These are phyloP conservation scores for Homalodisca vitripennis DNA, from an alignment of 1,140 invertebrate species.

Conservation along the genomic window DNA sequence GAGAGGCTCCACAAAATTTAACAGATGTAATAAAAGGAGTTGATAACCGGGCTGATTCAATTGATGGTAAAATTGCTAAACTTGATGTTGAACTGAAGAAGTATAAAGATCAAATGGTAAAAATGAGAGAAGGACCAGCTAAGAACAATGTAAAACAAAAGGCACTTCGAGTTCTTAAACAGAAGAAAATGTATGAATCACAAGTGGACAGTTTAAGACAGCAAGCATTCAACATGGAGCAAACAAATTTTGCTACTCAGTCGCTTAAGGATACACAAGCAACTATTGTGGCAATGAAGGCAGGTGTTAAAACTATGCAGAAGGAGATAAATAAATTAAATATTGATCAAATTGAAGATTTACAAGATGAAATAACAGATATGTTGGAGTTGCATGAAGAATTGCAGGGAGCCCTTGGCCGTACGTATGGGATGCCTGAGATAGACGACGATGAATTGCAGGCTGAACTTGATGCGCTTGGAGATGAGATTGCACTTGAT, in stretches of 20 bases:
- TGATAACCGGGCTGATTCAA: conserved; percentile 86
- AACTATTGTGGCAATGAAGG: conserved; percentile 95
- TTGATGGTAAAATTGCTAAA: conserved; percentile 93
- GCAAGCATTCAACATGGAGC: conserved; percentile 99
- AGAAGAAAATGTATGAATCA: conserved; percentile 96
- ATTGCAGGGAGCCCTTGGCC: conserved; percentile 94
- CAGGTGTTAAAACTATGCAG: conserved; percentile 97
- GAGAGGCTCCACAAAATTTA: background rate
- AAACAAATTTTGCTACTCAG: conserved; percentile 97
- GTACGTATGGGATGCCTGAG: conserved; percentile 96
- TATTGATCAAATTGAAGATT: conserved; percentile 97
- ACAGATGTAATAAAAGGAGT: conserved; percentile 51
- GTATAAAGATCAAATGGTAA: conserved; percentile 98
- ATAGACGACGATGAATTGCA: conserved; percentile 98
- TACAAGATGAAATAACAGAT: conserved; percentile 98
- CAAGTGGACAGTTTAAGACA: conserved; percentile 90
- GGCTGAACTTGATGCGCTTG: conserved; percentile 94
- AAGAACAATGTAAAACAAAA: conserved; percentile 95
- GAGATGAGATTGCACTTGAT: conserved; percentile 93
- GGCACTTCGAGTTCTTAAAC: conserved; percentile 92
- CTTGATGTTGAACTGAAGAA: conserved; percentile 94
- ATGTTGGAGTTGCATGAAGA: conserved; percentile 98
- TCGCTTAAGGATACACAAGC: conserved; percentile 96
- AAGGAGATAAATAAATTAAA: conserved; percentile 98
- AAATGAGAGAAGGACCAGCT: conserved; percentile 97